phyloP scores from a whole-genome alignment of 2,888 invertebrate species.

The Cephus rjabovi region DNA sequence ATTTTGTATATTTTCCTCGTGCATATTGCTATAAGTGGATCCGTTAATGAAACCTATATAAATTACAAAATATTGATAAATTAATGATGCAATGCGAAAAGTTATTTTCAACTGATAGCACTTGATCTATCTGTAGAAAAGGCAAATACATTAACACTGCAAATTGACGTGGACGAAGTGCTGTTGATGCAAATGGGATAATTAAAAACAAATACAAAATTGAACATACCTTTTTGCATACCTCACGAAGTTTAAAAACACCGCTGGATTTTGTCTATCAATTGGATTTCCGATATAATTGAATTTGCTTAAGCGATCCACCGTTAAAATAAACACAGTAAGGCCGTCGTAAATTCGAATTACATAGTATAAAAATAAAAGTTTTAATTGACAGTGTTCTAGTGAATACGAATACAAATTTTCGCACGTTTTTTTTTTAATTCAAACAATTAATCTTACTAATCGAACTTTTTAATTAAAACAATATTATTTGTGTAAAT shows the following conservation, averaged over 20 bases:
- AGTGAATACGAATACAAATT: background rate
- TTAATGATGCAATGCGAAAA: background rate
- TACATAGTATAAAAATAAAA: background rate
- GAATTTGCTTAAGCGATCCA: background rate
- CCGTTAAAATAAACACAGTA: background rate
- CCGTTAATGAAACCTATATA: background rate
- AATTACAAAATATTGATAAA: background rate
- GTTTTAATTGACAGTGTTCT: background rate
- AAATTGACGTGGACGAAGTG: background rate
- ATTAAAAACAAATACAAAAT: background rate
- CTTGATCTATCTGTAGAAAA: background rate
- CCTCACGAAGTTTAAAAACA: background rate
- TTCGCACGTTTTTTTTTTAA: no score
- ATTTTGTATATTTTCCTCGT: background rate
- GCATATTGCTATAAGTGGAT: background rate
- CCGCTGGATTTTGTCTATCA: background rate
- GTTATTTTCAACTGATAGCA: background rate
- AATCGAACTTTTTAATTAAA: no score
- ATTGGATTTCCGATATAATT: background rate
- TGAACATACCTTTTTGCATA: background rate
- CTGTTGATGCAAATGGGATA: background rate
- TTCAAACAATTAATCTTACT: no score
- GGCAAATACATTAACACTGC: background rate
- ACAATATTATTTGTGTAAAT: no score
- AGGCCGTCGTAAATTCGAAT: background rate